Base-by-base conservation (phyloP, 2,888 invertebrate genomes). In the Eupithecia subfuscata region DNA sequence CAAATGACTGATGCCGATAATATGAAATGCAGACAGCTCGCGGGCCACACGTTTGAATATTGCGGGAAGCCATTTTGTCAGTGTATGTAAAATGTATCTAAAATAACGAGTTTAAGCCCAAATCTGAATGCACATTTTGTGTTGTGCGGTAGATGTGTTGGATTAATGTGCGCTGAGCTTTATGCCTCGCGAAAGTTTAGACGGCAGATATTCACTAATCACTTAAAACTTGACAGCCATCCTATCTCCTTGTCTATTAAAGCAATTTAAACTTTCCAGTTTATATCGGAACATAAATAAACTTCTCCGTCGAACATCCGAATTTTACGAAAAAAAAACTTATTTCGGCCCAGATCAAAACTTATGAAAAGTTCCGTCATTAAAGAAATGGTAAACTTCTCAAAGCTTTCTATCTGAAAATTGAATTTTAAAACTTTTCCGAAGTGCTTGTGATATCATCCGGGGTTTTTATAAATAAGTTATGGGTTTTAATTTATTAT, bases 351-450 rank as follows among this genome's bases (percentile, higher is more conserved):
- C 43, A 22, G 65, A 74, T 74, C 70, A 74, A 71, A 74, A 74
- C 77, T 77, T 69, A 48, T 40, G 69, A 48, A 22, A 77, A 77
- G 74, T 77, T 77, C 63, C 72, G 72, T 77, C 77, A 74, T 77
- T 77, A 77, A 72, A 77, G 76, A 65, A 74, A 74, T 76, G 63
- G 71, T 76, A 71, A 76, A 76, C 71, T 76, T 69, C 60, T 71
- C 56, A 71, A 76, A 76, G 74, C 71, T 76, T 74, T 72, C 64
- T 68, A 70, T 63, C 52, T 69, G 70, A 71, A 76, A 74, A 76
- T 74, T 69, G 69, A 74, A 69, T 73, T 52, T 43, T 60, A 60
- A 73, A 76, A 76, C 73, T 73, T 76, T 73, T 68, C 14, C 52
- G 18, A 65, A 73, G 69, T 71, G 64, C 73, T 75, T 70, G 69